A percentile compares a stretch with the other conserved stretches of the same genome.
Evolutionary conservation across 2,888 invertebrate genomes (phyloP).

Genomic region (Nineta flava): DNA sequence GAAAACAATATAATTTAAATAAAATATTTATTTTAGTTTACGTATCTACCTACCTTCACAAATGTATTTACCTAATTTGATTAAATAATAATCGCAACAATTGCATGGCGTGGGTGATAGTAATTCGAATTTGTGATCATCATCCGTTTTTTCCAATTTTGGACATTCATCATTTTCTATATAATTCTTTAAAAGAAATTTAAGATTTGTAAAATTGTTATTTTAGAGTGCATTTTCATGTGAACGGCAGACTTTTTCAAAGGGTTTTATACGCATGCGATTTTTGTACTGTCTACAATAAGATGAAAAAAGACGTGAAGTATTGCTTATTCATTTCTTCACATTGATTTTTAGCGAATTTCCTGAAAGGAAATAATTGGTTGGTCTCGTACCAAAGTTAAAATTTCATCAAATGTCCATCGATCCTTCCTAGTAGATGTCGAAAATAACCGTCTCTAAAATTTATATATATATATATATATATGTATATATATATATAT

Average conservation of each 20-base stretch:
- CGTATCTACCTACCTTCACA: neutral
- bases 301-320: too few species aligned
- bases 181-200: conserved; percentile 13
- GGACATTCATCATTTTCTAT: conserved; percentile 24
- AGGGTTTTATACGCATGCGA: too few species aligned
- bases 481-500: too few species aligned
- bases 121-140: conserved; percentile 36
- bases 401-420: too few species aligned
- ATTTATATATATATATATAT: neutral
- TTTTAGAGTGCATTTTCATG: neutral
- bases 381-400: too few species aligned
- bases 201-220: neutral
- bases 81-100: conserved; percentile 44
- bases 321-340: too few species aligned
- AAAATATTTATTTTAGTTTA: neutral
- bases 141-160: conserved; percentile 19
- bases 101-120: conserved; percentile 43
- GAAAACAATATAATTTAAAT: neutral
- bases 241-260: too few species aligned
- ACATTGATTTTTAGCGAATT: too few species aligned
- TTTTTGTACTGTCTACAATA: too few species aligned
- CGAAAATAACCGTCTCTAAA: too few species aligned
- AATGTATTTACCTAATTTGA: conserved; percentile 23
- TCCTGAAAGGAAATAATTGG: too few species aligned
- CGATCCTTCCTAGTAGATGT: too few species aligned